A percentile compares a stretch with the other conserved stretches of the same genome.
These are phyloP conservation scores for Agelas oroides DNA, from an alignment of 37 sponge, comb jelly and placozoan species.

Conservation along the genomic window DNA sequence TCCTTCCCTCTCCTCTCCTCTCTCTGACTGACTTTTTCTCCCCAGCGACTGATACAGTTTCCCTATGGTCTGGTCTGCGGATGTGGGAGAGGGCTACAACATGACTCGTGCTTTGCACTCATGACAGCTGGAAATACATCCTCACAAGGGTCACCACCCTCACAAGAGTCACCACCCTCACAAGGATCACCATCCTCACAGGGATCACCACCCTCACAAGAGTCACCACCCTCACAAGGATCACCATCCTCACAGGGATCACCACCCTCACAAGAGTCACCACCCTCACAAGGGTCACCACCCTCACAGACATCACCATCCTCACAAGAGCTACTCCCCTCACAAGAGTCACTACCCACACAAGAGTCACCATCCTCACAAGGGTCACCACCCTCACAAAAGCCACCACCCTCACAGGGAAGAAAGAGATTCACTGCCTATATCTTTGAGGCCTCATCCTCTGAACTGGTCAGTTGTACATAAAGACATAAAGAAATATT, in stretches of 20 bases:
- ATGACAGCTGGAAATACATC: background rate
- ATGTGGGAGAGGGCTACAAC: constrained; percentile 37
- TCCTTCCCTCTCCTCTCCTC: no score
- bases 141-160: background rate
- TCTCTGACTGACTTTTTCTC: no score
- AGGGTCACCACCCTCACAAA: no score
- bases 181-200: no score
- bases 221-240: no score
- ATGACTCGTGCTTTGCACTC: constrained; percentile 41
- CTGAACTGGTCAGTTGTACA: constrained; percentile 16
- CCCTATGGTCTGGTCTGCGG: constrained; percentile 16
- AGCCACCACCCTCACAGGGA: background rate
- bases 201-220: no score
- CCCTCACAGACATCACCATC: no score
- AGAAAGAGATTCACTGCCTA: background rate
- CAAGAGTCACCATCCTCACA: no score
- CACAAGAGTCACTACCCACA: no score
- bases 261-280: no score
- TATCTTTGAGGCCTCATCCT: constrained; percentile 40
- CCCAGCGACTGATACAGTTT: constrained; percentile 10
- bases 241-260: background rate
- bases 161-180: background rate
- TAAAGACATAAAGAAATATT: background rate
- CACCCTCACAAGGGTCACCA: no score
- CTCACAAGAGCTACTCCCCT: no score